phyloP scores from a whole-genome alignment of 2,888 invertebrate genomes.

The Sinotaia quadrata region DNA sequence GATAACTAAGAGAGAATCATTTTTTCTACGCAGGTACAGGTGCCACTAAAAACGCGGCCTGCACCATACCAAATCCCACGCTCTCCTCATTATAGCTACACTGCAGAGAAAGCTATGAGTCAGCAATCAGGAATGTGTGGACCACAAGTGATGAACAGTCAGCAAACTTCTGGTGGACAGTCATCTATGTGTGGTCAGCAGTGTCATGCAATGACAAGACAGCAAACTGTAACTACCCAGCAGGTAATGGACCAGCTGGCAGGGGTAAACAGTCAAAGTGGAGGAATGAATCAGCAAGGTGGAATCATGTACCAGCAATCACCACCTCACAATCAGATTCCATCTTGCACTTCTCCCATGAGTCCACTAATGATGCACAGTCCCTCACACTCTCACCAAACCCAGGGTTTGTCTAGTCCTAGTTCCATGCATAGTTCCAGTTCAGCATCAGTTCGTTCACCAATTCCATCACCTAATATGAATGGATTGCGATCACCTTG shows the following conservation, averaged over 20 bases:
- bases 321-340: slow-evolving; percentile 43
- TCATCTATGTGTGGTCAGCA: too few species aligned
- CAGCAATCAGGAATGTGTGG: slow-evolving; percentile 19
- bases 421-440: slow-evolving; percentile 61
- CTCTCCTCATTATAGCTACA: slow-evolving; percentile 49
- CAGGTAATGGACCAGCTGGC: slow-evolving; percentile 29
- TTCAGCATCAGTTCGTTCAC: slow-evolving; percentile 32
- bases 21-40: slow-evolving; percentile 59
- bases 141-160: not conserved
- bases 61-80: slow-evolving; percentile 63
- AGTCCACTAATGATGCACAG: slow-evolving; percentile 56
- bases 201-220: slow-evolving; percentile 23
- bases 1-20: too few species aligned
- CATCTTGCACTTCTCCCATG: slow-evolving; percentile 55
- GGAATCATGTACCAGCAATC: slow-evolving; percentile 43
- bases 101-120: slow-evolving; percentile 27
- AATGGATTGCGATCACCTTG: slow-evolving; percentile 54
- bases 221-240: slow-evolving; percentile 18
- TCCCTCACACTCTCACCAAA: slow-evolving; percentile 61
- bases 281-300: slow-evolving; percentile 11
- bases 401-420: slow-evolving; percentile 56
- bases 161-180: not conserved
- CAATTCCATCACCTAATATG: slow-evolving; percentile 43
- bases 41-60: slow-evolving; percentile 57
- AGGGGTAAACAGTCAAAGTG: too few species aligned